Conservation (phyloP, 2,888 invertebrate species). For the Notodonta dromedarius region DNA sequence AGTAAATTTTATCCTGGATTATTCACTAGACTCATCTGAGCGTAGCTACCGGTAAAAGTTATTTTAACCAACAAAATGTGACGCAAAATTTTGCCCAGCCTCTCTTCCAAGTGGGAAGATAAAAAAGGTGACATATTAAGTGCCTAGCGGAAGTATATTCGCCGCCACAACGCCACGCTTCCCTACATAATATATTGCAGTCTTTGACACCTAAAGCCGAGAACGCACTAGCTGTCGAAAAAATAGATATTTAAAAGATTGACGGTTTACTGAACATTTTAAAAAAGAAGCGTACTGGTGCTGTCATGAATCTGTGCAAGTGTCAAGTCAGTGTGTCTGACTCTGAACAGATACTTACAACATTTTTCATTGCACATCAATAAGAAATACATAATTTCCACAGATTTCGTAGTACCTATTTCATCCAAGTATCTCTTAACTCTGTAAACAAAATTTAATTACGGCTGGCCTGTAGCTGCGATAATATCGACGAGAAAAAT, state of each 20-base stretch:
- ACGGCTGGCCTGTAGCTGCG: no score
- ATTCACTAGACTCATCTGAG: not conserved
- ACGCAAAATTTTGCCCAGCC: not conserved
- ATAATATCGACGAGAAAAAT: no score
- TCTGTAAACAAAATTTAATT: no score
- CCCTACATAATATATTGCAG: not conserved
- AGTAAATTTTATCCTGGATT: no score
- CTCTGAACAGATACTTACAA: no score
- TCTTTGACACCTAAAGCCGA: constrained; percentile 1
- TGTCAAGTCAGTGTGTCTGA: no score
- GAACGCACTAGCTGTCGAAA: not conserved
- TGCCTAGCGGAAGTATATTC: not conserved
- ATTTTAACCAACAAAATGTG: constrained; percentile 1
- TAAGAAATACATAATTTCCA: no score
- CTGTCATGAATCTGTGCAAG: no score
- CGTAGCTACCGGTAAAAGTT: not conserved
- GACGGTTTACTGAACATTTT: not conserved
- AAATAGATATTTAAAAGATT: not conserved
- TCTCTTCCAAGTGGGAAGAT: not conserved
- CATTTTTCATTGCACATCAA: no score
- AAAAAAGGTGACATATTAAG: constrained; percentile 5
- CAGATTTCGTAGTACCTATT: no score
- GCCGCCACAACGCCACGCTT: not conserved
- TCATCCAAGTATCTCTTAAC: no score
- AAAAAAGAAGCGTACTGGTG: no score